Percentiles rank a stretch among this genome's conserved stretches.
Conservation (phyloP, 2,888 invertebrate genomes). For the Sinhomidia bicolor region DNA sequence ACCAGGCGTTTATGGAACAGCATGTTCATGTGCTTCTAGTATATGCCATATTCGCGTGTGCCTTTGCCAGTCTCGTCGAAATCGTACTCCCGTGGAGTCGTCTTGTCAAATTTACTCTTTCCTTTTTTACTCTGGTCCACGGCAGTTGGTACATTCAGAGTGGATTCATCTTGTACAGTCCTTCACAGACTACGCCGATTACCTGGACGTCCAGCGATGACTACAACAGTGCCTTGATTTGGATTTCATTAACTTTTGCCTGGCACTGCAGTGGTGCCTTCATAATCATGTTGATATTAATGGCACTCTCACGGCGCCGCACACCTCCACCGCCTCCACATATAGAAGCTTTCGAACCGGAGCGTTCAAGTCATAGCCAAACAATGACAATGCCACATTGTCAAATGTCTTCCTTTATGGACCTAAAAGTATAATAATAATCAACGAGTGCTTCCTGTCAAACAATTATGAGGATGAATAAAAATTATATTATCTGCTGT, state of each 20-base stretch:
- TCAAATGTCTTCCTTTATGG: constrained; percentile 68
- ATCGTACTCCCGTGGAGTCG: constrained; percentile 78
- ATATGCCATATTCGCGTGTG: constrained; percentile 78
- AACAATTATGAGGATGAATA: background rate
- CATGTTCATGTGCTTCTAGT: constrained; percentile 76
- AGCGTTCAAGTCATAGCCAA: constrained; percentile 64
- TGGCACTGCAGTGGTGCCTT: constrained; percentile 79
- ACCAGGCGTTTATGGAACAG: constrained; percentile 78
- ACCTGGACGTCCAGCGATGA: constrained; percentile 78
- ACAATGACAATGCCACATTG: constrained; percentile 71
- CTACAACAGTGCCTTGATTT: constrained; percentile 78
- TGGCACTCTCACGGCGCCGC: constrained; percentile 66
- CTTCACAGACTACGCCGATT: constrained; percentile 59
- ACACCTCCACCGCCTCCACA: constrained; percentile 65
- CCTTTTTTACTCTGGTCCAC: constrained; percentile 79
- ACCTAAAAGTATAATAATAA: constrained; percentile 54
- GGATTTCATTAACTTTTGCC: constrained; percentile 79
- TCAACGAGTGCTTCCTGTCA: background rate
- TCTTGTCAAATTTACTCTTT: constrained; percentile 77
- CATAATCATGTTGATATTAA: constrained; percentile 76
- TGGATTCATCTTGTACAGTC: constrained; percentile 79
- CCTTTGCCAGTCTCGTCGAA: constrained; percentile 77
- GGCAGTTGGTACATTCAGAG: constrained; percentile 80
- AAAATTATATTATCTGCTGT: background rate
- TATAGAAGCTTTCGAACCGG: constrained; percentile 62